phyloP scores from a whole-genome alignment of 2,888 invertebrate species.

The Stegana nigrithorax region DNA sequence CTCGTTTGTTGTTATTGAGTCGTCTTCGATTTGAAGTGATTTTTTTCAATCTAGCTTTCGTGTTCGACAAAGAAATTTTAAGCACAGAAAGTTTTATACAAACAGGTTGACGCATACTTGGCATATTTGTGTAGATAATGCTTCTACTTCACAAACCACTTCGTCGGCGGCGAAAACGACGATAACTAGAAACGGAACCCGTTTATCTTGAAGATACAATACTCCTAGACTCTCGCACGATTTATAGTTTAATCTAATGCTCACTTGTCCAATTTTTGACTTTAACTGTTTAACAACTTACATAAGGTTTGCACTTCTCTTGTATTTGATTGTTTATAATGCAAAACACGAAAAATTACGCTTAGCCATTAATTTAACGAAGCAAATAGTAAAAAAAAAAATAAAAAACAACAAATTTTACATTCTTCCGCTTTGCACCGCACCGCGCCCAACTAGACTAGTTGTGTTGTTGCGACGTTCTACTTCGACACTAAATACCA shows the following conservation, averaged over 20 bases:
- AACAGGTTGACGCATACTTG: conserved; percentile 60
- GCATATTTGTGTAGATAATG: conserved; percentile 57
- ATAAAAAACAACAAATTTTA: conserved; percentile 30
- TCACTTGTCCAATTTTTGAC: conserved; percentile 41
- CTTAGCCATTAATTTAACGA: not conserved
- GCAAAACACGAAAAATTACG: too few species aligned
- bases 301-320: conserved; percentile 6
- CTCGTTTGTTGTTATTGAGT: conserved; percentile 35
- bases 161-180: not conserved
- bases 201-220: conserved; percentile 54
- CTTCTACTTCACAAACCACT: conserved; percentile 13
- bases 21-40: conserved; percentile 8
- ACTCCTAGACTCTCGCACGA: not conserved
- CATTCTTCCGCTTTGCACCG: conserved; percentile 9
- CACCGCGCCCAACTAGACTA: conserved; percentile 13
- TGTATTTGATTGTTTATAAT: not conserved
- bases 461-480: too few species aligned
- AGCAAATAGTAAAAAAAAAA: not conserved
- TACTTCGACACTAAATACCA: too few species aligned
- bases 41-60: conserved; percentile 8
- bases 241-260: conserved; percentile 17
- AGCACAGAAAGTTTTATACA: conserved; percentile 50
- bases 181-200: conserved; percentile 37
- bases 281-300: conserved; percentile 8
- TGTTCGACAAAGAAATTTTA: conserved; percentile 46